phyloP scores from a whole-genome alignment of 1,140 invertebrate genomes.

The Meteorus sp. region DNA sequence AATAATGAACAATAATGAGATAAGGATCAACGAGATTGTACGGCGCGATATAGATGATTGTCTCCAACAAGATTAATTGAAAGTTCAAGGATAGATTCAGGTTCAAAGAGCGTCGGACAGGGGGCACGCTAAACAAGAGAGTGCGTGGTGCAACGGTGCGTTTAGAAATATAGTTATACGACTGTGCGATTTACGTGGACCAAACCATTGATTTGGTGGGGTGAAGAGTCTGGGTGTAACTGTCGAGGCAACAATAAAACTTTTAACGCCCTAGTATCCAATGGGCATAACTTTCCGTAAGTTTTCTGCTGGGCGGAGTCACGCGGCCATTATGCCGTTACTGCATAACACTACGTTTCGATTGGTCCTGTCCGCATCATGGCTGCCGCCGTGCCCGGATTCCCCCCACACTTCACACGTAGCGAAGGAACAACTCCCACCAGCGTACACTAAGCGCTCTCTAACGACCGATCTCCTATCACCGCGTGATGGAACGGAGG shows the following conservation, averaged over 20 bases:
- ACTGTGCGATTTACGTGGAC: conserved; percentile 49
- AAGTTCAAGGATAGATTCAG: background rate
- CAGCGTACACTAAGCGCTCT: background rate
- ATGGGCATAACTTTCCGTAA: conserved; percentile 45
- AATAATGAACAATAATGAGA: background rate
- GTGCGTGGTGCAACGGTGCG: conserved; percentile 28
- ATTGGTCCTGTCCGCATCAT: conserved; percentile 52
- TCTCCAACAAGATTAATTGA: conserved; percentile 16
- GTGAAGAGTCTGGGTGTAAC: conserved; percentile 47
- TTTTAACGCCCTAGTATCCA: conserved; percentile 53
- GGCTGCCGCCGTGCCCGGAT: conserved; percentile 43
- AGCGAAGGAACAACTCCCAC: conserved; percentile 7
- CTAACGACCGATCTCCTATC: conserved; percentile 1
- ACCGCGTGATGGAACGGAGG: background rate
- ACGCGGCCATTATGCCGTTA: conserved; percentile 55
- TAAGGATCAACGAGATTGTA: background rate
- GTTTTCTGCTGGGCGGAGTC: conserved; percentile 48
- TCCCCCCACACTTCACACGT: conserved; percentile 22
- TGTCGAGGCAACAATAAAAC: conserved; percentile 50
- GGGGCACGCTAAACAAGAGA: conserved; percentile 40
- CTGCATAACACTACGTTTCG: conserved; percentile 28
- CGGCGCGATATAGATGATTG: background rate
- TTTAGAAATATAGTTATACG: conserved; percentile 13
- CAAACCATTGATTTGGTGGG: conserved; percentile 22
- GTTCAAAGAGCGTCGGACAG: conserved; percentile 42